Evolutionary conservation across 2,797 vertebrate species (phyloP), one percentile per base, ranked within the genome.

Genomic region (Ispidina picta): DNA sequence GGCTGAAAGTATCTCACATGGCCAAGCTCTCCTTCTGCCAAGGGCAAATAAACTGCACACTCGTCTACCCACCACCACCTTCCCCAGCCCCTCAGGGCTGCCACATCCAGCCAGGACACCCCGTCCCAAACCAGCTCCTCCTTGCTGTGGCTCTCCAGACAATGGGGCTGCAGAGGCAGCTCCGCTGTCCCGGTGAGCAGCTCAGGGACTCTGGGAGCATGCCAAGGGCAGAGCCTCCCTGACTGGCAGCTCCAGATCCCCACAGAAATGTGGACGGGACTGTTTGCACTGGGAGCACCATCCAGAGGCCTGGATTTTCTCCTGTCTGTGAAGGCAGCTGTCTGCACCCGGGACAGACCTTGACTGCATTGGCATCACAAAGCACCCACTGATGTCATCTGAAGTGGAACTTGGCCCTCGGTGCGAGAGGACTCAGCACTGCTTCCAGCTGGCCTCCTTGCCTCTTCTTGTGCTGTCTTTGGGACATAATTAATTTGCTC

Each of bases 371-470:
- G 91, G 91, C 89, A 87, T 19, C 1, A 1, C 86, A 86, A 90
- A 90, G 94, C 44, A 9, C 89, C 89, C 95, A 76, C 89, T 92
- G 94, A 70, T 66, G 87, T 93, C 75, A 79, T 82, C 72, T 0
- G n/a, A 64, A 82, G 86, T 60, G 92, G 65, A 87, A 74, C 71
- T 90, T 87, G 89, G 91, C 92, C 90, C 72, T 90, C 28, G 81
- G 75, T 89, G 75, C 1, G 1, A 63, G 69, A 84, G 86, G 52
- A 72, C 68, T 73, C 48, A 2, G 83, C 2, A 5, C 74, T 62
- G 90, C 75, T 96, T 88, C 92, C 95, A 94, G 92, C 89, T 94
- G 92, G 91, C 94, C 89, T 92, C 91, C 74, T 82, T 2, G 0
- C 90, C 71, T 84, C 82, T 89, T 73, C 92, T 90, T 18, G 0